Evolutionary conservation across 2,888 invertebrate species (phyloP).

Genomic region (Vesta saturnalis): DNA sequence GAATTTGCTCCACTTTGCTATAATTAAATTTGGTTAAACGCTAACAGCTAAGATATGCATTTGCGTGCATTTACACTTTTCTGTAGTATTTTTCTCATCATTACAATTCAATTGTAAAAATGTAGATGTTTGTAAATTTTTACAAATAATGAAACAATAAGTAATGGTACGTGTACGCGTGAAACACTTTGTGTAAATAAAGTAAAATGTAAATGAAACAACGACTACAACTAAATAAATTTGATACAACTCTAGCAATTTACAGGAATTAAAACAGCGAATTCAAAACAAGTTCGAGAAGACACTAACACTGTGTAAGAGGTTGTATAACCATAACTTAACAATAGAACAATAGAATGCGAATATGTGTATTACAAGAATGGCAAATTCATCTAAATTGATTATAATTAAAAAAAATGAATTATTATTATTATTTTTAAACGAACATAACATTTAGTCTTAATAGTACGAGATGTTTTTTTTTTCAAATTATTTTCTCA

Average conservation of each 20-base stretch:
- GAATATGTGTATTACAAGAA: slow-evolving; percentile 24
- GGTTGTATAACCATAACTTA: slow-evolving; percentile 35
- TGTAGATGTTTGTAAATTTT: too few relatives aligned
- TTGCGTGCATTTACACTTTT: too few relatives aligned
- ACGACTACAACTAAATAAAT: slow-evolving; percentile 18
- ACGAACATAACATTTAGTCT: too few relatives aligned
- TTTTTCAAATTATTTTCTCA: too few relatives aligned
- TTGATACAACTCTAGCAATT: slow-evolving; percentile 11
- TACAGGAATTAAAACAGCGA: slow-evolving; percentile 29
- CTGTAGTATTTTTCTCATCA: too few relatives aligned
- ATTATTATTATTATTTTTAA: too few relatives aligned
- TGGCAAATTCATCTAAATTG: background rate
- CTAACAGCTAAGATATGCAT: too few relatives aligned
- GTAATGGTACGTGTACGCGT: background rate
- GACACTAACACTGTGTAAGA: slow-evolving; percentile 35
- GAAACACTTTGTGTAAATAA: background rate
- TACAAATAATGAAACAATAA: background rate
- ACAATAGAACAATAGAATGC: slow-evolving; percentile 39
- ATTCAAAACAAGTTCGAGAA: slow-evolving; percentile 27
- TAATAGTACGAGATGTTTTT: too few relatives aligned
- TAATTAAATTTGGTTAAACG: too few relatives aligned
- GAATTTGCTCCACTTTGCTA: too few relatives aligned
- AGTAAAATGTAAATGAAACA: slow-evolving; percentile 10
- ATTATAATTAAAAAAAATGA: too few relatives aligned
- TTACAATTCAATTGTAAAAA: too few relatives aligned